Percentiles rank a stretch among this genome's conserved stretches.
Conservation (phyloP, 2,888 invertebrate species). For the Acronicta alni region DNA sequence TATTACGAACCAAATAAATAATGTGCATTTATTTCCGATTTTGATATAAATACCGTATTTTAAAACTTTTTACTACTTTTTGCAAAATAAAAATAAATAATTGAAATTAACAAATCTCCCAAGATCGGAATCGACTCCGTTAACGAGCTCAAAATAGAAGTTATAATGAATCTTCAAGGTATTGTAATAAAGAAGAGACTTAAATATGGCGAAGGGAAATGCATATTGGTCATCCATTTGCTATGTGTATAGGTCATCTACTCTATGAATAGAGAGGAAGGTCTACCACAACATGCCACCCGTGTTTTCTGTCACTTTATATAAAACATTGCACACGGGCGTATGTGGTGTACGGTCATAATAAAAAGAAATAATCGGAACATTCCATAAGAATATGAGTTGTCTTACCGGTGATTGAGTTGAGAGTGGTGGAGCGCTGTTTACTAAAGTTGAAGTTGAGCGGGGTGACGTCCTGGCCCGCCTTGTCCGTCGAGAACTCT, state of each 20-base stretch:
- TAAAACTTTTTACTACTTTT: slow-evolving; percentile 42
- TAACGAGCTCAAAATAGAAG: slow-evolving; percentile 41
- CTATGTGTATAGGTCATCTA: slow-evolving; percentile 81
- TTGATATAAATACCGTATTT: not conserved
- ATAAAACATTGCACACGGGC: slow-evolving; percentile 51
- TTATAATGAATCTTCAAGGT: slow-evolving; percentile 49
- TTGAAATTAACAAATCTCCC: slow-evolving; percentile 43
- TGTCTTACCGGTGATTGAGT: slow-evolving; percentile 92
- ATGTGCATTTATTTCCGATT: slow-evolving; percentile 1
- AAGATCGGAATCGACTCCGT: slow-evolving; percentile 38
- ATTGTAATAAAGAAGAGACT: slow-evolving; percentile 59
- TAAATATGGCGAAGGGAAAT: slow-evolving; percentile 73
- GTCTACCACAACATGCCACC: slow-evolving; percentile 66
- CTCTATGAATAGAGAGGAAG: slow-evolving; percentile 69
- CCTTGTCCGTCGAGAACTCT: slow-evolving; percentile 96
- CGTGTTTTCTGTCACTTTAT: slow-evolving; percentile 48
- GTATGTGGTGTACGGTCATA: slow-evolving; percentile 56
- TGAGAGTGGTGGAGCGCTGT: slow-evolving; percentile 92
- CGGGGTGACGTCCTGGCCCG: slow-evolving; percentile 96
- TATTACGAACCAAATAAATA: slow-evolving; percentile 5
- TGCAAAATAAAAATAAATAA: slow-evolving; percentile 49
- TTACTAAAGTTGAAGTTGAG: slow-evolving; percentile 94
- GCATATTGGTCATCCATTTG: slow-evolving; percentile 75
- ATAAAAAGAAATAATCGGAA: slow-evolving; percentile 56
- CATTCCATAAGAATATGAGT: slow-evolving; percentile 55